phyloP scores from a whole-genome alignment of 2,797 vertebrate species.

The Notolepis coatsorum region DNA sequence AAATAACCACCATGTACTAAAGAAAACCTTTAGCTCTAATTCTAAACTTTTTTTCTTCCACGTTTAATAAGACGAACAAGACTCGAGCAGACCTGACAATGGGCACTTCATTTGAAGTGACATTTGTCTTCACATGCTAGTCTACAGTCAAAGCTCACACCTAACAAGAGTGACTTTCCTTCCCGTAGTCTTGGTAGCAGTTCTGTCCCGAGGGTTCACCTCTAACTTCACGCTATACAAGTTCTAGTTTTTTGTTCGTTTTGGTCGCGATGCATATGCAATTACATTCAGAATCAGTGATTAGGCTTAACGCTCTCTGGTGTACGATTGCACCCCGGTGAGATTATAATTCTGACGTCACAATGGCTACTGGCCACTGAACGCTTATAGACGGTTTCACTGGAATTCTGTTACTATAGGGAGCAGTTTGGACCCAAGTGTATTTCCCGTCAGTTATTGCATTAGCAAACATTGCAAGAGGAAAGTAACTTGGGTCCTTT shows the following conservation, averaged over 20 bases:
- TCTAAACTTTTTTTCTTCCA: slow-evolving; percentile 18
- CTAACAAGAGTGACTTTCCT: slow-evolving; percentile 7
- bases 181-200: slow-evolving; percentile 25
- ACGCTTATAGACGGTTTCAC: no score
- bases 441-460: no score
- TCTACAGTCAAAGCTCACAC: slow-evolving; percentile 23
- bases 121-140: neutral
- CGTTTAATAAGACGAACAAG: slow-evolving; percentile 6
- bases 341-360: no score
- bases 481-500: no score
- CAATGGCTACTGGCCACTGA: no score
- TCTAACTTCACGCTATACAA: slow-evolving; percentile 36
- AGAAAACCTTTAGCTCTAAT: slow-evolving; percentile 14
- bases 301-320: no score
- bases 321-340: no score
- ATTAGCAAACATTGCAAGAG: no score
- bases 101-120: slow-evolving; percentile 34
- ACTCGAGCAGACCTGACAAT: slow-evolving; percentile 22
- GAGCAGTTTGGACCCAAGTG: no score
- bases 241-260: slow-evolving; percentile 19
- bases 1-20: neutral
- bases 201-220: slow-evolving; percentile 16
- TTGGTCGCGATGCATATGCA: slow-evolving; percentile 47
- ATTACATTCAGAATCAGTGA: slow-evolving; percentile 76
- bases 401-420: no score